Evolutionary conservation across 1,140 invertebrate species (phyloP).

Genomic region (Lutraria rhynchaena): DNA sequence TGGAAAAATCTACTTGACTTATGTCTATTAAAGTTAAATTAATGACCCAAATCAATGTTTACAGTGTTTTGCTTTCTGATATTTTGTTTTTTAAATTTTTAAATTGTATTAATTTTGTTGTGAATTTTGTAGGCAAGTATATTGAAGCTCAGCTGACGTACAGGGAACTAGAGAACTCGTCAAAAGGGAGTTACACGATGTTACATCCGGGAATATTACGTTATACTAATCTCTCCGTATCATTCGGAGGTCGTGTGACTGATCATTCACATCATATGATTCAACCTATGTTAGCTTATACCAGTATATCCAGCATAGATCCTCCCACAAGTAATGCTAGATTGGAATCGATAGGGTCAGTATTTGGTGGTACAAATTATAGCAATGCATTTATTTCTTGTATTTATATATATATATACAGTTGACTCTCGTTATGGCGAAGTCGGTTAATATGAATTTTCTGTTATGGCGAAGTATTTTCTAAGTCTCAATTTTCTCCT

Average conservation of each 20-base stretch:
- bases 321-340: constrained; percentile 53
- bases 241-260: neutral
- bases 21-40: too few species aligned
- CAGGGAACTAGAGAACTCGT: neutral
- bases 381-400: too few species aligned
- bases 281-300: constrained; percentile 65
- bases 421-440: too few species aligned
- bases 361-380: too few species aligned
- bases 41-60: neutral
- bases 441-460: too few species aligned
- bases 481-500: too few species aligned
- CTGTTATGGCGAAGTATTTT: too few species aligned
- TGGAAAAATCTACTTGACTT: too few species aligned
- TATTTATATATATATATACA: too few species aligned
- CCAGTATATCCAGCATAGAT: constrained; percentile 66
- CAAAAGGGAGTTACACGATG: constrained; percentile 45
- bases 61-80: neutral
- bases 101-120: too few species aligned
- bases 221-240: constrained; percentile 34
- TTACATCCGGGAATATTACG: constrained; percentile 48
- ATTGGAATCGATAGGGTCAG: constrained; percentile 65
- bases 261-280: constrained; percentile 32
- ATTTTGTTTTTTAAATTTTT: too few species aligned
- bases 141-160: constrained; percentile 63
- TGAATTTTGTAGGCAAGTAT: constrained; percentile 57